Conservation (phyloP, 2,797 vertebrate species). For the Melanotaenia trifasciata region DNA sequence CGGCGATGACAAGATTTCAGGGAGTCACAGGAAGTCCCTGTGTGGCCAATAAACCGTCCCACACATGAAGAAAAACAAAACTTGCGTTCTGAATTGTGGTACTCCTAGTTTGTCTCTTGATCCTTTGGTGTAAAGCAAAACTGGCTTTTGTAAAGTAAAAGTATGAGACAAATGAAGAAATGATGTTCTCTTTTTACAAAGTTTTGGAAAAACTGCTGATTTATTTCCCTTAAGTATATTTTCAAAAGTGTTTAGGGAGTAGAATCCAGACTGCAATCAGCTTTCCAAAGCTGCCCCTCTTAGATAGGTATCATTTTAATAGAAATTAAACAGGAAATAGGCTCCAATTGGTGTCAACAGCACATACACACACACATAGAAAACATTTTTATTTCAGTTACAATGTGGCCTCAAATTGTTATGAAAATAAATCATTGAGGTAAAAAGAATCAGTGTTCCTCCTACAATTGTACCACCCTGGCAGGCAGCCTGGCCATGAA, state of each 20-base stretch:
- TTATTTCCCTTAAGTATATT: neutral
- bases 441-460: neutral
- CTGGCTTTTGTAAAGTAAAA: neutral
- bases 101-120: neutral
- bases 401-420: neutral
- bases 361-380: neutral
- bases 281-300: slow-evolving; percentile 35
- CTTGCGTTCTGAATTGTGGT: neutral
- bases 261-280: slow-evolving; percentile 29
- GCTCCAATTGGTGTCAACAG: slow-evolving; percentile 3
- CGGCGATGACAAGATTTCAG: slow-evolving; percentile 5
- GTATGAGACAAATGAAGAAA: neutral
- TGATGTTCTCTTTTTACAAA: neutral
- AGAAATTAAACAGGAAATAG: slow-evolving; percentile 52
- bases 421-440: neutral
- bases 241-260: slow-evolving; percentile 11
- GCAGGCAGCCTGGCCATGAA: neutral
- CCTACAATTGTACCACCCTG: neutral
- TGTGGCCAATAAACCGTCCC: neutral
- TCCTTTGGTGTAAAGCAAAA: neutral
- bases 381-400: neutral
- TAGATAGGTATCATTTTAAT: slow-evolving; percentile 67
- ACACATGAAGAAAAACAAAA: neutral
- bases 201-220: neutral
- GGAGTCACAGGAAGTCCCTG: slow-evolving; percentile 11